Evolutionary conservation across 2,797 vertebrate species (phyloP).

Genomic region (Phaenicophaeus curvirostris): DNA sequence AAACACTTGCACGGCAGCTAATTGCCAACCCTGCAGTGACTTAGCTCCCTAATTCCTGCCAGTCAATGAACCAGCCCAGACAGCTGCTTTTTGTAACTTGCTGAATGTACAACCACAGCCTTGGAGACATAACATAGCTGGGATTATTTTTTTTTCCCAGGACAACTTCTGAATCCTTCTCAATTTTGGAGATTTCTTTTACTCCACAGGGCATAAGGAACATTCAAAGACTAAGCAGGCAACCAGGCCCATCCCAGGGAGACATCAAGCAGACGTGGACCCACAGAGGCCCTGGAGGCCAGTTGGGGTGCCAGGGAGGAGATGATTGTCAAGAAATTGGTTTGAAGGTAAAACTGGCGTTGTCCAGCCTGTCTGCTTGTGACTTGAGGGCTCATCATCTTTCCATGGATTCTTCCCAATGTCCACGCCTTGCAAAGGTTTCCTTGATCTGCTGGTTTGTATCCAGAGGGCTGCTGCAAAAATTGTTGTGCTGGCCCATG

Average conservation of each 20-base stretch:
- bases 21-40: conserved; percentile 17
- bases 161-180: background rate
- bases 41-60: conserved; percentile 44
- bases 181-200: background rate
- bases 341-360: conserved; percentile 47
- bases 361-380: conserved; percentile 5
- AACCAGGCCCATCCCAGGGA: background rate
- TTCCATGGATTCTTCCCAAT: conserved; percentile 2
- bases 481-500: background rate
- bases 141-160: background rate
- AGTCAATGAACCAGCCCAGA: conserved; percentile 49
- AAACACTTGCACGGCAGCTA: conserved; percentile 27
- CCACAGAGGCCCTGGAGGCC: background rate
- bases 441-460: conserved; percentile 53
- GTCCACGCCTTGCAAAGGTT: conserved; percentile 14
- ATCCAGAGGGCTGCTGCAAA: conserved; percentile 20
- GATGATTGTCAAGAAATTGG: background rate
- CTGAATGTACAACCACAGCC: background rate
- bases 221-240: background rate
- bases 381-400: conserved; percentile 29
- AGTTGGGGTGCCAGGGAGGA: background rate
- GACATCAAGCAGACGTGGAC: rapidly evolving
- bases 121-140: background rate
- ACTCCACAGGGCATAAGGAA: background rate
- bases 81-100: background rate